Conservation (phyloP, 1,140 invertebrate species). For the Bombus superbus region DNA sequence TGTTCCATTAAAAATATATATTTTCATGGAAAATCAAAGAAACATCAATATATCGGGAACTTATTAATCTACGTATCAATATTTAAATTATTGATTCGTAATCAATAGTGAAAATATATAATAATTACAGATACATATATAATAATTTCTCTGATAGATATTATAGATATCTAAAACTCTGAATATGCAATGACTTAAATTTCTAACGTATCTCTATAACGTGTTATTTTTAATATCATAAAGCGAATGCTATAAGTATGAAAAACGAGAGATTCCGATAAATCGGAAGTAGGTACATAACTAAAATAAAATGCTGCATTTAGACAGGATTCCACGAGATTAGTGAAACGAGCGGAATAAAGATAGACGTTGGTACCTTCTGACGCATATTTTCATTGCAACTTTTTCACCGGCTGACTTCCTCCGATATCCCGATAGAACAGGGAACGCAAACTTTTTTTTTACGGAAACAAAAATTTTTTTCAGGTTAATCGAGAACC, state of each 20-base stretch:
- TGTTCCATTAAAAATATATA: too few relatives aligned
- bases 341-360: not conserved
- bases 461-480: slow-evolving; percentile 67
- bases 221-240: not conserved
- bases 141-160: not conserved
- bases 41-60: too few relatives aligned
- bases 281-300: not conserved
- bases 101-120: too few relatives aligned
- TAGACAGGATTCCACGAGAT: not conserved
- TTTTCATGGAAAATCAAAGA: too few relatives aligned
- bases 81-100: too few relatives aligned
- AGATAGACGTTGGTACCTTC: not conserved
- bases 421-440: slow-evolving; percentile 24
- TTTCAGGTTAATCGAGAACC: slow-evolving; percentile 75
- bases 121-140: too few relatives aligned
- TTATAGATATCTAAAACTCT: not conserved
- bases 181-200: not conserved
- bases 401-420: slow-evolving; percentile 33
- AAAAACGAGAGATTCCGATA: not conserved
- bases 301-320: not conserved
- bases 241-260: not conserved
- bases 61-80: too few relatives aligned
- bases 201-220: not conserved
- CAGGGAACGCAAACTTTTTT: slow-evolving; percentile 18
- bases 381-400: slow-evolving; percentile 26